Conservation (phyloP, 2,797 vertebrate genomes). For the Synanceia verrucosa region DNA sequence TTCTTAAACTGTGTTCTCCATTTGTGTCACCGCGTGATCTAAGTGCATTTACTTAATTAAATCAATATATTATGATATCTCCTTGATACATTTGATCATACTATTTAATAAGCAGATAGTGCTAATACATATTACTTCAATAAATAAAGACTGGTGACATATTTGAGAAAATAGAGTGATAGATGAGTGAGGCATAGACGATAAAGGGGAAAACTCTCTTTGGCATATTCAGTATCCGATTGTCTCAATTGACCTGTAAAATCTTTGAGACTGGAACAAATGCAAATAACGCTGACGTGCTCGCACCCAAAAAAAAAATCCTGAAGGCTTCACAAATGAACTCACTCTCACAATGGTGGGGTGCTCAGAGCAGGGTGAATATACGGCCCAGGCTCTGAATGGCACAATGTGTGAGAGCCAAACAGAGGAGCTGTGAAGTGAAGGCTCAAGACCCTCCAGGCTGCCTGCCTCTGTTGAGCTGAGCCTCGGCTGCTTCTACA, state of each 20-base stretch:
- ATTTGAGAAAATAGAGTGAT: conserved; percentile 12
- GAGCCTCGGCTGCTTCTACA: conserved; percentile 31
- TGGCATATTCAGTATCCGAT: conserved; percentile 41
- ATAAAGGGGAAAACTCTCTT: conserved; percentile 54
- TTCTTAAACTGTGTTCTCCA: background rate
- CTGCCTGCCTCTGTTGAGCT: conserved; percentile 43
- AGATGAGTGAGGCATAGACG: conserved; percentile 13
- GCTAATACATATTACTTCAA: background rate
- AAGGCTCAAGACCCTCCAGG: conserved; percentile 57
- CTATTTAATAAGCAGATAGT: background rate
- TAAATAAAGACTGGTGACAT: conserved; percentile 9
- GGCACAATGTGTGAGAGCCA: conserved; percentile 75
- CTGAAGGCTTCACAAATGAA: conserved; percentile 87
- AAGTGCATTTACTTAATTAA: background rate
- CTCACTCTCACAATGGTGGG: conserved; percentile 79
- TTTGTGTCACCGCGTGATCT: background rate
- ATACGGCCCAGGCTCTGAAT: conserved; percentile 75
- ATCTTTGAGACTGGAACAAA: conserved; percentile 91
- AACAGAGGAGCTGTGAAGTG: conserved; percentile 50
- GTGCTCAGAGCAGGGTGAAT: conserved; percentile 79
- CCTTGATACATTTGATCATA: background rate
- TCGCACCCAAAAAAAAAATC: conserved; percentile 79
- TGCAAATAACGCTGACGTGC: conserved; percentile 90
- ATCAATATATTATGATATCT: background rate
- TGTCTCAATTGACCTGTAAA: conserved; percentile 90